Conservation (phyloP, 2,797 vertebrate genomes). For the Scolopax rusticola region DNA sequence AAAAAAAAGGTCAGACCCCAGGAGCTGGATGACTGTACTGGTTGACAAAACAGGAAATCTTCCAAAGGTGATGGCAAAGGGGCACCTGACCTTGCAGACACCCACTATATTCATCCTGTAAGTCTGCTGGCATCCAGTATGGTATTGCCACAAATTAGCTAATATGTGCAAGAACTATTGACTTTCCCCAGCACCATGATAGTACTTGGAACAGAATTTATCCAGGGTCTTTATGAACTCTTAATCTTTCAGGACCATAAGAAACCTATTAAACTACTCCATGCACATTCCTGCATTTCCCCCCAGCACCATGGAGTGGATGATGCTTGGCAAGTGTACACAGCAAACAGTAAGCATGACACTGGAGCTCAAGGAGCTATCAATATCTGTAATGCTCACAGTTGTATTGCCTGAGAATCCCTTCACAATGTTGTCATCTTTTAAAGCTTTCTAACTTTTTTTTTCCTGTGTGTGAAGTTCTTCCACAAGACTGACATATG, state of each 20-base stretch:
- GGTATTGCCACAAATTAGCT: neutral
- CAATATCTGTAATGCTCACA: neutral
- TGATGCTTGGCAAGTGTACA: neutral
- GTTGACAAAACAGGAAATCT: neutral
- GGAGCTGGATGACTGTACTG: neutral
- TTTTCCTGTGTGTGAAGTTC: neutral
- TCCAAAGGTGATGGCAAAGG: neutral
- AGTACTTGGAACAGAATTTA: neutral
- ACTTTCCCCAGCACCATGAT: neutral
- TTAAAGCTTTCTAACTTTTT: neutral
- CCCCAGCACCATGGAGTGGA: neutral
- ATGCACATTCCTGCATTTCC: neutral
- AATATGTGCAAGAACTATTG: neutral
- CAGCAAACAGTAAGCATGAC: neutral
- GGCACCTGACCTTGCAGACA: neutral
- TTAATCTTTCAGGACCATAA: neutral
- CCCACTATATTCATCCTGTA: neutral
- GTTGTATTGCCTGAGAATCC: neutral
- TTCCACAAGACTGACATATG: neutral
- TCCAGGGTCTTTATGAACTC: neutral
- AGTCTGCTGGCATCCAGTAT: neutral
- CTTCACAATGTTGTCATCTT: neutral
- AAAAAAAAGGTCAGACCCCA: neutral
- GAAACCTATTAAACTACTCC: neutral
- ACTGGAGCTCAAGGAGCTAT: neutral